Percentiles rank a stretch among this genome's conserved stretches.
phyloP scores from a whole-genome alignment of 2,888 invertebrate genomes.

The Leistus spinibarbis region DNA sequence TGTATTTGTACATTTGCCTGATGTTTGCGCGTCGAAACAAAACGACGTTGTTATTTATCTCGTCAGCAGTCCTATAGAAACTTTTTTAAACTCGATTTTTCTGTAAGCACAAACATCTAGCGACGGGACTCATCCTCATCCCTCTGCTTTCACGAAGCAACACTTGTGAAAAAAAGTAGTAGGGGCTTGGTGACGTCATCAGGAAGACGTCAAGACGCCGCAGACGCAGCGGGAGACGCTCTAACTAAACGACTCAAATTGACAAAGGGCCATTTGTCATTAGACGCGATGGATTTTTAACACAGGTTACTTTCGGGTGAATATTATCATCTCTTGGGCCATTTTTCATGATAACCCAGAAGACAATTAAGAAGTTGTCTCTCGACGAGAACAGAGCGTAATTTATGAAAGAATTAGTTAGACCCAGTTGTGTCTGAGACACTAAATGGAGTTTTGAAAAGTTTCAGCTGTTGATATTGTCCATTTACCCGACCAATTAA shows the following conservation, averaged over 20 bases:
- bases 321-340: no score
- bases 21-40: neutral
- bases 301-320: no score
- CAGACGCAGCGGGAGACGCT: neutral
- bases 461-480: neutral
- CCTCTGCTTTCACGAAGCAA: neutral
- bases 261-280: neutral
- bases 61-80: neutral
- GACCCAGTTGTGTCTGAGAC: no score
- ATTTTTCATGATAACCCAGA: no score
- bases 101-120: neutral
- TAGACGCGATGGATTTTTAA: neutral
- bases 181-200: neutral
- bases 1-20: neutral
- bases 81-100: neutral
- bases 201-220: neutral
- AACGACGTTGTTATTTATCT: neutral
- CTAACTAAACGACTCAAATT: neutral
- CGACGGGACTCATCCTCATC: neutral
- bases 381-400: no score
- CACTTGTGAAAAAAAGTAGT: neutral
- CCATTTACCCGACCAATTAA: neutral
- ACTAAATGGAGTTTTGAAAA: no score
- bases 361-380: no score
- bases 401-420: no score